Conservation (phyloP, 2,113 vertebrate species). For the Tragelaphus scriptus region DNA sequence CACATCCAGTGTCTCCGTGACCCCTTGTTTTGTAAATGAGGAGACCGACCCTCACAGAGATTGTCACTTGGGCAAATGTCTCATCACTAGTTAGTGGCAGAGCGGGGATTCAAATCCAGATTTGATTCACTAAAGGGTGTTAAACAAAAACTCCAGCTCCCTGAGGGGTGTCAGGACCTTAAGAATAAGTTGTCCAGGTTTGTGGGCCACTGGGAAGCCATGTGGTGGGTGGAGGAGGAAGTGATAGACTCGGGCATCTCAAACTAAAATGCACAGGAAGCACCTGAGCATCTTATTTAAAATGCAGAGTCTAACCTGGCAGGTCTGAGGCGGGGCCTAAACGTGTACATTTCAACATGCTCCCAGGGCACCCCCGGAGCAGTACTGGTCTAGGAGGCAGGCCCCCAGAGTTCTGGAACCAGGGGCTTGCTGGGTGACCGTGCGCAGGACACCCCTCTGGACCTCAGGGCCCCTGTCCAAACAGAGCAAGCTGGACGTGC, state of each 20-base stretch:
- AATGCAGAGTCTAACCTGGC: background rate
- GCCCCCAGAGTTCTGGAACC: background rate
- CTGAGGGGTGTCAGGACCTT: background rate
- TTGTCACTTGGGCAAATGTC: background rate
- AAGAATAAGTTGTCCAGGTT: background rate
- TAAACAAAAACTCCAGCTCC: background rate
- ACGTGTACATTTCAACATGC: background rate
- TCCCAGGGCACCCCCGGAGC: background rate
- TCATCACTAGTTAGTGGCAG: background rate
- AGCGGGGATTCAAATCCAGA: background rate
- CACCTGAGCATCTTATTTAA: background rate
- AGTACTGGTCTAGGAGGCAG: background rate
- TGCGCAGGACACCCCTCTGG: background rate
- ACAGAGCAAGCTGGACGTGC: background rate
- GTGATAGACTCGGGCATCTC: background rate
- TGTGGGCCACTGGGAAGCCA: background rate
- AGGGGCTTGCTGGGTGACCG: background rate
- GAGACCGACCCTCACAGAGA: background rate
- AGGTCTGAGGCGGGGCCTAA: background rate
- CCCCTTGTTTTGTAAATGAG: background rate
- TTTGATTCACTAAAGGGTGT: background rate
- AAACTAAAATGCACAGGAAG: accelerated
- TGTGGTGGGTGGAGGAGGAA: background rate
- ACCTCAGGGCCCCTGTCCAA: background rate
- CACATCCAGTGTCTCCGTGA: accelerated